Conservation (phyloP, 1,140 invertebrate species). For the Meloidogyne hapla region DNA sequence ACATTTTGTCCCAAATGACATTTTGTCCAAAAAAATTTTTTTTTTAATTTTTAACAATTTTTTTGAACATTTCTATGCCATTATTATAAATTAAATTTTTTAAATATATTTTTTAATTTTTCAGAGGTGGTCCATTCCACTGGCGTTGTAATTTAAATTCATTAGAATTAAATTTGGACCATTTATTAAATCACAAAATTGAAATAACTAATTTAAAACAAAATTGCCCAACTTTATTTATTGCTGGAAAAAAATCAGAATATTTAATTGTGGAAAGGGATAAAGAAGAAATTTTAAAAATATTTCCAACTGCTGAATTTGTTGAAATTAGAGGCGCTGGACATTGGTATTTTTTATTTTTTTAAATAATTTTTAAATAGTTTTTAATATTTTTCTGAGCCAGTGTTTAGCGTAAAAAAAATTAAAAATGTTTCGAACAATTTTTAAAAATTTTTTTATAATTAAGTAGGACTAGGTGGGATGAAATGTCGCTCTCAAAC, state of each 20-base stretch:
- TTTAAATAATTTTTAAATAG: not conserved
- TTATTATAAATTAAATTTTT: too few relatives aligned
- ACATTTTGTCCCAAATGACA: too few relatives aligned
- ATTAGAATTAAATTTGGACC: slow-evolving; percentile 70
- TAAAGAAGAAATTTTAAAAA: slow-evolving; percentile 71
- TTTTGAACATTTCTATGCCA: too few relatives aligned
- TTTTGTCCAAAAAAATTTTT: too few relatives aligned
- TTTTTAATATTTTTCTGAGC: too few relatives aligned
- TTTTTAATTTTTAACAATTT: too few relatives aligned
- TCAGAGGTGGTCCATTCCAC: slow-evolving; percentile 68
- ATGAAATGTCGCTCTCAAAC: too few relatives aligned
- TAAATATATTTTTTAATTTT: not conserved
- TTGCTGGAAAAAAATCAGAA: slow-evolving; percentile 42
- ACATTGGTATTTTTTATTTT: slow-evolving; percentile 72
- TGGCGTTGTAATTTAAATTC: slow-evolving; percentile 77
- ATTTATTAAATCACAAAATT: slow-evolving; percentile 67
- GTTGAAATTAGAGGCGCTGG: slow-evolving; percentile 77
- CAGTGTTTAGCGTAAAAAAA: too few relatives aligned
- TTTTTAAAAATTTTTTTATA: too few relatives aligned
- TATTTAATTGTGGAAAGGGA: slow-evolving; percentile 68
- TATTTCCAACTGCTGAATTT: slow-evolving; percentile 78
- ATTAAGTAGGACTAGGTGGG: too few relatives aligned
- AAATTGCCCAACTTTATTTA: slow-evolving; percentile 47
- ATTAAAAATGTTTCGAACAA: too few relatives aligned
- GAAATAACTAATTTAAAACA: slow-evolving; percentile 8